These are phyloP conservation scores for Allygus modestus DNA, from an alignment of 2,888 invertebrate genomes.

Conservation along the genomic window DNA sequence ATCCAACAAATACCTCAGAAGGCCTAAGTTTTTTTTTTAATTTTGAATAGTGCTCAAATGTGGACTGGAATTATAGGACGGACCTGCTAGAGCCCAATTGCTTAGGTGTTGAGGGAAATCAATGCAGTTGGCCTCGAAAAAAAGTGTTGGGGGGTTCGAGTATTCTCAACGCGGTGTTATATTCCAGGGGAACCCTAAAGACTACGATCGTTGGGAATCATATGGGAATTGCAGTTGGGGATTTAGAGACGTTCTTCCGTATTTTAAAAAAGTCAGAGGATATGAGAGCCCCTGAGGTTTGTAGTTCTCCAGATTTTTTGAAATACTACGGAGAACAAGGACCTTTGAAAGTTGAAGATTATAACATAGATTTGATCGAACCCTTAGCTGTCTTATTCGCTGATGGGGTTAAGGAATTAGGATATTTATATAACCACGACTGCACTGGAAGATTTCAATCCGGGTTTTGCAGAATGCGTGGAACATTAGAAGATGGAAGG, in stretches of 20 bases:
- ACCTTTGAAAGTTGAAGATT: conserved; percentile 68
- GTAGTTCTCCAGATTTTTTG: conserved; percentile 55
- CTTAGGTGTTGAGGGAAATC: conserved; percentile 75
- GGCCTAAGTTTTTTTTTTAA: conserved; percentile 80
- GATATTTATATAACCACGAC: conserved; percentile 49
- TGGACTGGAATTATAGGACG: conserved; percentile 85
- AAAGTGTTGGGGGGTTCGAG: conserved; percentile 75
- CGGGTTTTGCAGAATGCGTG: conserved; percentile 34
- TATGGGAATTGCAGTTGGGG: conserved; percentile 70
- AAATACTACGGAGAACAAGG: conserved; percentile 69
- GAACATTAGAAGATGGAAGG: conserved; percentile 58
- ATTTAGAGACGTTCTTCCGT: conserved; percentile 70
- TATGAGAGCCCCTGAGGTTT: conserved; percentile 67
- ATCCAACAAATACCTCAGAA: conserved; percentile 77
- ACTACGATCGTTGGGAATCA: conserved; percentile 70
- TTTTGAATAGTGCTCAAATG: conserved; percentile 78
- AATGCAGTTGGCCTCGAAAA: conserved; percentile 87
- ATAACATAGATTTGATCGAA: background rate
- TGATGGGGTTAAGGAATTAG: conserved; percentile 57
- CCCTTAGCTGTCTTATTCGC: background rate
- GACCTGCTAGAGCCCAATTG: conserved; percentile 82
- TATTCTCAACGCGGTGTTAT: conserved; percentile 69
- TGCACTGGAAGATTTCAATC: conserved; percentile 62
- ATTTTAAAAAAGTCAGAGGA: conserved; percentile 73
- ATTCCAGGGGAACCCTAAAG: conserved; percentile 69